phyloP scores from a whole-genome alignment of 2,797 vertebrate species.

The Danio jaintianensis region DNA sequence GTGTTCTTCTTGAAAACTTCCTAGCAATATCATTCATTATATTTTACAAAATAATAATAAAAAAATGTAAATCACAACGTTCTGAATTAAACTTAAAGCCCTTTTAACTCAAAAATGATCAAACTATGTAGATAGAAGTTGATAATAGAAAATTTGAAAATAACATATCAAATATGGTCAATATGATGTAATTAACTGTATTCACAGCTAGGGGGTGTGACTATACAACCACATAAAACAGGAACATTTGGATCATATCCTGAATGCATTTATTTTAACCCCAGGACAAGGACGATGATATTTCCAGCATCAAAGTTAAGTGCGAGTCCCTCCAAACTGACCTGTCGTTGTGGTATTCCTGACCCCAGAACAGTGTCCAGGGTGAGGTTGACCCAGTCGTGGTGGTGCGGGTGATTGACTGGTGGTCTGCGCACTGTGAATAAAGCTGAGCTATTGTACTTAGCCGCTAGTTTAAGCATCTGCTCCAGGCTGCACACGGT shows the following conservation, averaged over 20 bases:
- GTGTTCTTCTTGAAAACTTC: neutral
- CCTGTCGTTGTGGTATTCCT: constrained; percentile 84
- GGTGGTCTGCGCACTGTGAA: constrained; percentile 87
- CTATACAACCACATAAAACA: neutral
- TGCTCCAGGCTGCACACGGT: constrained; percentile 89
- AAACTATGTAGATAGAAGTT: no score
- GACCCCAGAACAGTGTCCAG: constrained; percentile 85
- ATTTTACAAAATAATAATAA: no score
- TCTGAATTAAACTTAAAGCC: no score
- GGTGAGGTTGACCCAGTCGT: constrained; percentile 90
- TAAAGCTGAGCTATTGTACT: constrained; percentile 82
- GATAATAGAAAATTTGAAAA: neutral
- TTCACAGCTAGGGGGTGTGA: constrained; percentile 6
- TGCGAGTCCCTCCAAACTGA: constrained; percentile 67
- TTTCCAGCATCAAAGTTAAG: neutral
- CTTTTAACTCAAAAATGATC: no score
- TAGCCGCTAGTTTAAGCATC: constrained; percentile 84
- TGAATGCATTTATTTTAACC: neutral
- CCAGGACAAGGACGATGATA: neutral
- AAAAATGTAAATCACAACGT: no score
- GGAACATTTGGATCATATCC: neutral
- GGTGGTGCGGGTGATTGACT: constrained; percentile 80
- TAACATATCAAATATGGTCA: neutral
- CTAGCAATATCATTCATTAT: neutral
- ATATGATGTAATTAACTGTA: neutral